These are phyloP conservation scores for Gambelia wislizenii DNA, from an alignment of 2,797 vertebrate genomes.

Conservation along the genomic window DNA sequence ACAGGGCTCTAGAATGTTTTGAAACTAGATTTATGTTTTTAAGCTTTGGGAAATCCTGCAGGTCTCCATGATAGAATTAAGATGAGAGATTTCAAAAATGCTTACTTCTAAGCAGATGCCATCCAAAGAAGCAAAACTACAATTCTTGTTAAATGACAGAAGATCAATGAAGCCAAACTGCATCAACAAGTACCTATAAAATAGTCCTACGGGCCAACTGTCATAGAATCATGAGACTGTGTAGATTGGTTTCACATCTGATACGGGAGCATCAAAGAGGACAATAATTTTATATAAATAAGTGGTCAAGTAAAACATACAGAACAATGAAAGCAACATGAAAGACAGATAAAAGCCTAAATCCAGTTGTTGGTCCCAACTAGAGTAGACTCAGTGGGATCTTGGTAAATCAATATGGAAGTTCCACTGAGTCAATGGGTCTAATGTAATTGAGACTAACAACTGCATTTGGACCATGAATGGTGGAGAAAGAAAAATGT, in stretches of 20 bases:
- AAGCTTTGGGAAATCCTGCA: neutral
- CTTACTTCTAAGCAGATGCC: neutral
- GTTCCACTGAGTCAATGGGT: too few species aligned
- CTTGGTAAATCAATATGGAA: too few species aligned
- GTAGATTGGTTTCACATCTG: neutral
- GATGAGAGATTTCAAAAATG: neutral
- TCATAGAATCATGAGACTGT: neutral
- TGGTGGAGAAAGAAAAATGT: too few species aligned
- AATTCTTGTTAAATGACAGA: neutral
- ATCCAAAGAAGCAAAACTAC: neutral
- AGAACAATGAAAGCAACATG: neutral
- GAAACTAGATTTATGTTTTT: neutral
- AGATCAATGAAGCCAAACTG: neutral
- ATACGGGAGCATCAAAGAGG: neutral
- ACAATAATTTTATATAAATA: neutral
- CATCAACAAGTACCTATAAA: neutral
- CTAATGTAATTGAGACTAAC: too few species aligned
- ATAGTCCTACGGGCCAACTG: neutral
- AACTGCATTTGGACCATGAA: too few species aligned
- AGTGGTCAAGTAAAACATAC: neutral
- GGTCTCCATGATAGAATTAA: neutral
- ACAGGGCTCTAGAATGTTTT: neutral
- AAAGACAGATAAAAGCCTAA: neutral
- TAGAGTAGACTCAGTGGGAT: too few species aligned
- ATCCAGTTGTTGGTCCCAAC: too few species aligned